Evolutionary conservation across 2,888 invertebrate species (phyloP).

Genomic region (Apeira syringaria): DNA sequence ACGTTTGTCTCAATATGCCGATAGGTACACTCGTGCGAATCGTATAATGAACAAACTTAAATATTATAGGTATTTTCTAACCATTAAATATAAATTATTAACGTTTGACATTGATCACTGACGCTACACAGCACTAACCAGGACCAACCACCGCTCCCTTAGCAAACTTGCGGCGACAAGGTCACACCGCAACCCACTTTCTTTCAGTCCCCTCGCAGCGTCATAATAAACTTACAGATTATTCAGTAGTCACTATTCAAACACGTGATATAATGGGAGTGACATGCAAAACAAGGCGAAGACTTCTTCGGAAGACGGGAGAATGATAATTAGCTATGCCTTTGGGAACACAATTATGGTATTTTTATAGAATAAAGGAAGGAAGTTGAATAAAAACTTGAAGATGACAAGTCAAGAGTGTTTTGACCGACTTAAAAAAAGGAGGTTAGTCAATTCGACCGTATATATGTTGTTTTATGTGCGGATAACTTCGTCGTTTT

Average conservation of each 20-base stretch:
- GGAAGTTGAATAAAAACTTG: too few relatives aligned
- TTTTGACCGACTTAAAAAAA: too few relatives aligned
- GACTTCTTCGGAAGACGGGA: not conserved
- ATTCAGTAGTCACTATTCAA: not conserved
- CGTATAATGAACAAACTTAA: too few relatives aligned
- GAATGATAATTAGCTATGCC: not conserved
- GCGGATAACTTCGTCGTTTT: too few relatives aligned
- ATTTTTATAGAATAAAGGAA: too few relatives aligned
- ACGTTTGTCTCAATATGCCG: too few relatives aligned
- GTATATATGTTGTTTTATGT: too few relatives aligned
- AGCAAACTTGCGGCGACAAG: not conserved
- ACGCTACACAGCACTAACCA: not conserved
- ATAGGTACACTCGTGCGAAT: too few relatives aligned
- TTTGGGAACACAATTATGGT: not conserved
- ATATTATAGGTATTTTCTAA: too few relatives aligned
- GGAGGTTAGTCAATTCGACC: too few relatives aligned
- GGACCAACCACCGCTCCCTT: not conserved
- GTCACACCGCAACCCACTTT: slow-evolving; percentile 5
- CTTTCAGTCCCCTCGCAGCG: not conserved
- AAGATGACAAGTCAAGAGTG: too few relatives aligned
- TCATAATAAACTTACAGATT: not conserved
- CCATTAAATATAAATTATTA: too few relatives aligned
- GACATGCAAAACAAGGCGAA: not conserved
- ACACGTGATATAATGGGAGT: not conserved
- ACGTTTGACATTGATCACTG: not conserved